Conservation (phyloP, 2,113 vertebrate species). For the Pelvicachromis taeniatus region DNA sequence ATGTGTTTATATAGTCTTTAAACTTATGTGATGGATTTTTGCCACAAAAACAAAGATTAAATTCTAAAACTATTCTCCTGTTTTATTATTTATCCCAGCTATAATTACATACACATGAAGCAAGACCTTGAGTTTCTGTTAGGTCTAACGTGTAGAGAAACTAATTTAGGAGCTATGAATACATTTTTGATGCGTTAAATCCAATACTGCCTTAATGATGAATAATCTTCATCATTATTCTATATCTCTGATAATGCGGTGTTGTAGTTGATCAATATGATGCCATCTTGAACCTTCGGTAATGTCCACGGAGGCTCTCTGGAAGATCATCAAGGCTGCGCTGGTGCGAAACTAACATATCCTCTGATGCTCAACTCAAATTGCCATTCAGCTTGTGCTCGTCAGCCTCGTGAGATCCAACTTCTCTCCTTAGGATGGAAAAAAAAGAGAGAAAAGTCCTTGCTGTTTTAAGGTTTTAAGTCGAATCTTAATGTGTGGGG, state of each 20-base stretch:
- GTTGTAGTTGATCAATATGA: conserved; percentile 57
- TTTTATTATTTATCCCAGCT: conserved; percentile 19
- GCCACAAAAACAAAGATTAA: background rate
- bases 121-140: conserved; percentile 58
- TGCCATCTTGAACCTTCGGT: conserved; percentile 38
- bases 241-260: conserved; percentile 51
- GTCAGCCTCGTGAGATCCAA: conserved; percentile 20
- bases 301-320: conserved; percentile 41
- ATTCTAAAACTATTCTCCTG: conserved; percentile 4
- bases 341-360: conserved; percentile 26
- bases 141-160: conserved; percentile 30
- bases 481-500: conserved; percentile 44
- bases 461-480: conserved; percentile 41
- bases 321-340: conserved; percentile 59
- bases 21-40: background rate
- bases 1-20: background rate
- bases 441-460: conserved; percentile 19
- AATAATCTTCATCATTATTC: conserved; percentile 69
- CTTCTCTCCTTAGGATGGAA: background rate
- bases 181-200: conserved; percentile 66
- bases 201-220: conserved; percentile 66
- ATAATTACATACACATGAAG: conserved; percentile 30
- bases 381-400: conserved; percentile 45
- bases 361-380: conserved; percentile 16
- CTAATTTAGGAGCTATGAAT: conserved; percentile 57